Conservation (phyloP, 2,888 invertebrate species). For the Mythimna loreyi region DNA sequence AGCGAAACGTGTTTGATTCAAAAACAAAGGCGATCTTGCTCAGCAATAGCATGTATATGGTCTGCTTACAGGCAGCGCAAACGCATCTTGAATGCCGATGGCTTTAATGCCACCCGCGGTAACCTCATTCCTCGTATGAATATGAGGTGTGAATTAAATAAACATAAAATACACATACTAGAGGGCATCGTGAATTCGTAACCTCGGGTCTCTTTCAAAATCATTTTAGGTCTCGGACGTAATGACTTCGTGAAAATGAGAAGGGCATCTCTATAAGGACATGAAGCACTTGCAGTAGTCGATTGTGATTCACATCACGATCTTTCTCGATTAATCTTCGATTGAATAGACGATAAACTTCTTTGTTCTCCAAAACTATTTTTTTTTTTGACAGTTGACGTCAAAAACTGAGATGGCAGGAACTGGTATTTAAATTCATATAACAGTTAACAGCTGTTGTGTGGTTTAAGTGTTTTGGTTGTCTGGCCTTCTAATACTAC, state of each 20-base stretch:
- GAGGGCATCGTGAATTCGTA: constrained; percentile 60
- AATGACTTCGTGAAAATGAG: constrained; percentile 40
- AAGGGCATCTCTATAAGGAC: constrained; percentile 27
- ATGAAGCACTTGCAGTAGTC: background rate
- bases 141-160: constrained; percentile 69
- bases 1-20: constrained; percentile 55
- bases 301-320: constrained; percentile 16
- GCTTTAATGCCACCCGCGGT: constrained; percentile 58
- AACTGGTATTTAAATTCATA: constrained; percentile 6
- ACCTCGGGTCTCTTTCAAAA: constrained; percentile 65
- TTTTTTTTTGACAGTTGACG: constrained; percentile 9
- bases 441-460: background rate
- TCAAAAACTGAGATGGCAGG: background rate
- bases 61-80: constrained; percentile 73
- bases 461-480: background rate
- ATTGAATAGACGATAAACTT: constrained; percentile 18
- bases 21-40: constrained; percentile 68
- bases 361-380: constrained; percentile 17
- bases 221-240: constrained; percentile 36
- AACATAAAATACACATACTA: constrained; percentile 62
- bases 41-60: constrained; percentile 77
- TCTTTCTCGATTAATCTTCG: constrained; percentile 23
- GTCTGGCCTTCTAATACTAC: constrained; percentile 2
- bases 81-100: constrained; percentile 76
- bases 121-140: constrained; percentile 65